These are phyloP conservation scores for Onchidella celtica DNA, from an alignment of 2,888 invertebrate genomes.

Conservation along the genomic window DNA sequence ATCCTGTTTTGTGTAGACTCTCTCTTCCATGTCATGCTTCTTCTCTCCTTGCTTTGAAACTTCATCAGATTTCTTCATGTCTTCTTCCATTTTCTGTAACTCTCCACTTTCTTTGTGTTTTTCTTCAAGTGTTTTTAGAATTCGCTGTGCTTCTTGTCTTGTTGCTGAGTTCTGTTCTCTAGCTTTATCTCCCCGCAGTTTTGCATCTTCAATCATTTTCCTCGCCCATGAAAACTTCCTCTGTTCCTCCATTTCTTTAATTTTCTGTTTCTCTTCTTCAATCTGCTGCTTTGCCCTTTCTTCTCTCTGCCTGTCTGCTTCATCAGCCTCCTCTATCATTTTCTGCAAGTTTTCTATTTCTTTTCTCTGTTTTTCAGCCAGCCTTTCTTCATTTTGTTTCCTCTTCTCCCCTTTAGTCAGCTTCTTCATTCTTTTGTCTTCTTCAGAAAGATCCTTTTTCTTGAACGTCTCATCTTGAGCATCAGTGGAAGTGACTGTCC, in stretches of 20 bases:
- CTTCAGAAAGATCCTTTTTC: background rate
- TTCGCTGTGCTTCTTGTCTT: conserved; percentile 23
- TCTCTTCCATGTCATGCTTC: too few relatives aligned
- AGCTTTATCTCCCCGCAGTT: background rate
- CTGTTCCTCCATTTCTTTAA: conserved; percentile 12
- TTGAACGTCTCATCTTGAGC: background rate
- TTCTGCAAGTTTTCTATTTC: conserved; percentile 38
- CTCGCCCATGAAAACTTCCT: conserved; percentile 18
- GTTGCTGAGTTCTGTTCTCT: background rate
- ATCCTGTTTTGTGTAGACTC: too few relatives aligned
- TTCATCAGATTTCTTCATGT: too few relatives aligned
- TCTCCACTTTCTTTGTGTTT: conserved; percentile 16
- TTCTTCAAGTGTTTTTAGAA: background rate
- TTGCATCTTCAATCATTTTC: conserved; percentile 32
- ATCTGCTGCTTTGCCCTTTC: conserved; percentile 13
- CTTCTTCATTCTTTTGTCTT: background rate
- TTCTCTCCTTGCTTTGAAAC: too few relatives aligned
- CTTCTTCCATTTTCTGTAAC: conserved; percentile 18
- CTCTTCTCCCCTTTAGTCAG: conserved; percentile 1
- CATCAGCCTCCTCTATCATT: conserved; percentile 32
- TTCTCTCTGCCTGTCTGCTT: conserved; percentile 33
- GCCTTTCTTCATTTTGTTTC: conserved; percentile 11
- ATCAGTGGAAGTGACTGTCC: conserved; percentile 29
- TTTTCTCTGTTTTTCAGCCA: conserved; percentile 26
- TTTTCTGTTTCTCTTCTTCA: conserved; percentile 32